phyloP scores from a whole-genome alignment of 1,140 invertebrate species.

The Drosophila seguyi region DNA sequence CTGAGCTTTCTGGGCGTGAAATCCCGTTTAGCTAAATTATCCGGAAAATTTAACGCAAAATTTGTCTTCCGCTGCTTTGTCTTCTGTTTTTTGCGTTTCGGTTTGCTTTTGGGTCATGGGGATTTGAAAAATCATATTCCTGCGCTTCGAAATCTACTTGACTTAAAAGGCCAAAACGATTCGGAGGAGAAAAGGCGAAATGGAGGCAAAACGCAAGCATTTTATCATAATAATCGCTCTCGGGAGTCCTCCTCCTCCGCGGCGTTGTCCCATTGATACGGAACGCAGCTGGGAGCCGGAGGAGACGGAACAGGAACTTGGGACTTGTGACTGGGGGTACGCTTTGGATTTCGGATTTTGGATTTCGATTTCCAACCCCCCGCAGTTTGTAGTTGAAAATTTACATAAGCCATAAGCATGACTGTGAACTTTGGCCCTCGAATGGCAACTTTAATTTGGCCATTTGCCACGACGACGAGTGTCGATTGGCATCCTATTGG shows the following conservation, averaged over 20 bases:
- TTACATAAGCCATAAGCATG: conserved; percentile 73
- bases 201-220: conserved; percentile 55
- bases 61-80: conserved; percentile 65
- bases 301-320: conserved; percentile 48
- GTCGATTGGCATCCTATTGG: conserved; percentile 71
- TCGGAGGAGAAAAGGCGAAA: conserved; percentile 15
- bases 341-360: conserved; percentile 12
- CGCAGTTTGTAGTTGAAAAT: conserved; percentile 31
- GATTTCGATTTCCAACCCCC: conserved; percentile 27
- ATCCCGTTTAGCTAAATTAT: conserved; percentile 82
- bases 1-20: conserved; percentile 58
- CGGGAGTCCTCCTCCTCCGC: conserved; percentile 47
- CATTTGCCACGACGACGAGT: conserved; percentile 56
- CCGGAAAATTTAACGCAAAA: conserved; percentile 74
- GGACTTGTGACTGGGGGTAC: conserved; percentile 13
- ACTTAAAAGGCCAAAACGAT: conserved; percentile 44
- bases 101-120: neutral
- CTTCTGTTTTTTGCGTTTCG: conserved; percentile 35
- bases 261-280: conserved; percentile 26
- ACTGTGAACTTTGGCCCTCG: conserved; percentile 75
- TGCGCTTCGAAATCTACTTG: conserved; percentile 40
- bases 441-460: conserved; percentile 56
- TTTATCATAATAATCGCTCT: conserved; percentile 84
- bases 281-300: conserved; percentile 48
- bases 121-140: conserved; percentile 40